Percentiles rank a stretch among this genome's conserved stretches.
Evolutionary conservation across 2,888 invertebrate genomes (phyloP).

Genomic region (Leptopilina syphax): DNA sequence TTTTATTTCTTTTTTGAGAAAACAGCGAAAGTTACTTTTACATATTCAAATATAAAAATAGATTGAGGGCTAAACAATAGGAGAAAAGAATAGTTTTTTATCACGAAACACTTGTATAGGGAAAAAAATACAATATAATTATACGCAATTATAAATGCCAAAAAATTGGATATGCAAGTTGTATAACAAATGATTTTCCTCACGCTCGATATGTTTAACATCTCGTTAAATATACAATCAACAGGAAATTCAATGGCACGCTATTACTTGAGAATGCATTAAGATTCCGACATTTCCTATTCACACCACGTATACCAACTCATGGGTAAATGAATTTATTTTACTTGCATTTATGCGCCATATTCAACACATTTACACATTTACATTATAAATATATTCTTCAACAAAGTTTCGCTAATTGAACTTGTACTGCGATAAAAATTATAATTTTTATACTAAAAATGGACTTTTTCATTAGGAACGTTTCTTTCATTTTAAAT

Average conservation of each 20-base stretch:
- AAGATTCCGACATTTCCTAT: conserved; percentile 33
- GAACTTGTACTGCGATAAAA: too few relatives aligned
- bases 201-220: conserved; percentile 13
- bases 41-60: too few relatives aligned
- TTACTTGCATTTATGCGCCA: conserved; percentile 4
- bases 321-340: conserved; percentile 27
- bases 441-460: too few relatives aligned
- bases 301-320: conserved; percentile 18
- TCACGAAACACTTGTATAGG: neutral
- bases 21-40: too few relatives aligned
- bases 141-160: neutral
- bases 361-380: neutral
- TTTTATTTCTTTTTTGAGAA: too few relatives aligned
- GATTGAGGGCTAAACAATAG: neutral
- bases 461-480: too few relatives aligned
- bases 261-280: conserved; percentile 30
- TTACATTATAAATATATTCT: too few relatives aligned
- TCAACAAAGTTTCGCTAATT: too few relatives aligned
- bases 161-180: conserved; percentile 14
- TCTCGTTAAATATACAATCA: conserved; percentile 32
- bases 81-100: neutral
- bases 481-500: too few relatives aligned
- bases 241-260: conserved; percentile 14
- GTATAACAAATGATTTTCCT: conserved; percentile 19
- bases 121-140: neutral